phyloP scores from a whole-genome alignment of 2,113 vertebrate genomes.

The Aythya baeri region DNA sequence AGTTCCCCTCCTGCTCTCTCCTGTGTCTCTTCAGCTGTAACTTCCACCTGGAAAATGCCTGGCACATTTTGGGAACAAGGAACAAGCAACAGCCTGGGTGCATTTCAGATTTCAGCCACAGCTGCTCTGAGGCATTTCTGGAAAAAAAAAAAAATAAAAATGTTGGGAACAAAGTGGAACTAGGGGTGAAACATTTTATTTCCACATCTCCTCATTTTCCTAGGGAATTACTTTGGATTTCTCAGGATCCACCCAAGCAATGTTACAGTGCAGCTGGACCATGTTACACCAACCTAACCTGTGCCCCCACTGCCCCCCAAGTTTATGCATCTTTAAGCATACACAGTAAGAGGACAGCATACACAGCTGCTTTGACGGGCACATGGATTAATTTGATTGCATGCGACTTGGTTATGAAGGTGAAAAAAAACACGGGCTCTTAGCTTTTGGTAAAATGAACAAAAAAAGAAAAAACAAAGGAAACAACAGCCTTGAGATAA shows the following conservation, averaged over 20 bases:
- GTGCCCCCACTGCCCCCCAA: neutral
- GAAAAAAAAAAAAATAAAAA: conserved; percentile 33
- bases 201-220: neutral
- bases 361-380: neutral
- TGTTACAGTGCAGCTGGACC: neutral
- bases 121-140: neutral
- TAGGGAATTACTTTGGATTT: neutral
- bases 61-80: neutral
- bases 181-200: neutral
- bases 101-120: neutral
- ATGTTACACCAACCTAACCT: accelerated
- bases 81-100: neutral
- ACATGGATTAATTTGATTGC: neutral
- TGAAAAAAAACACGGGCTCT: neutral
- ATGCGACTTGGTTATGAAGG: neutral
- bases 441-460: neutral
- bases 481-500: neutral
- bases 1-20: neutral
- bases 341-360: neutral
- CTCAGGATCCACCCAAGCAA: neutral
- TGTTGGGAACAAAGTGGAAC: neutral
- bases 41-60: neutral
- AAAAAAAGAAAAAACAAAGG: neutral
- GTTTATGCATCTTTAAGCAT: neutral
- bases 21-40: neutral